Evolutionary conservation across 2,888 invertebrate species (phyloP).

Genomic region (Acanthococcus lagerstroemiae): DNA sequence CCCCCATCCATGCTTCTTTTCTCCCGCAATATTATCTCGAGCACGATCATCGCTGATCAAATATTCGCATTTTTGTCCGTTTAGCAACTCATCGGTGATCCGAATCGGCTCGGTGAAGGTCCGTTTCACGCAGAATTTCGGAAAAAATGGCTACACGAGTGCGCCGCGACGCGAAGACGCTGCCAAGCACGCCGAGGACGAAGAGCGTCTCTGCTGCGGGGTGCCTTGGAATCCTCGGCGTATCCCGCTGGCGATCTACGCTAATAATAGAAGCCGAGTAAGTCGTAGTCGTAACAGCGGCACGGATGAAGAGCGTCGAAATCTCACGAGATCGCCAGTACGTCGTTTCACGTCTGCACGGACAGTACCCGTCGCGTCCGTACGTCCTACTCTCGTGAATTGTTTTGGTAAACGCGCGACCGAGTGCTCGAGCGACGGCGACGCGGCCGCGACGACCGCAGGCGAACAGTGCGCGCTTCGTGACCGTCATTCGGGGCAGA

Average conservation of each 20-base stretch:
- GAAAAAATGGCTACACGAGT: neutral
- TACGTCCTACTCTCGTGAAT: conserved; percentile 5
- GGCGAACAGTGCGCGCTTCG: conserved; percentile 11
- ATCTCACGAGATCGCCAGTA: conserved; percentile 18
- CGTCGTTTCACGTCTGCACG: conserved; percentile 15
- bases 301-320: conserved; percentile 18
- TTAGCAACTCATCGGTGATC: conserved; percentile 5
- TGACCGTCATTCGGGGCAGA: neutral
- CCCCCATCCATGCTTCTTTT: neutral
- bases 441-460: neutral
- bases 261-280: conserved; percentile 37
- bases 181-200: conserved; percentile 13
- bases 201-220: conserved; percentile 35
- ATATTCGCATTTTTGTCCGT: too few species aligned
- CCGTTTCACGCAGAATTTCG: conserved; percentile 15
- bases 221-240: conserved; percentile 34
- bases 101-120: conserved; percentile 13
- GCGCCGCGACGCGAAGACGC: neutral
- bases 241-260: conserved; percentile 34
- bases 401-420: conserved; percentile 1
- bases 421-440: neutral
- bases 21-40: too few species aligned
- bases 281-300: conserved; percentile 22
- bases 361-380: conserved; percentile 12
- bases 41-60: too few species aligned